Conservation (phyloP, 2,888 invertebrate species). For the Latrodectus elegans region DNA sequence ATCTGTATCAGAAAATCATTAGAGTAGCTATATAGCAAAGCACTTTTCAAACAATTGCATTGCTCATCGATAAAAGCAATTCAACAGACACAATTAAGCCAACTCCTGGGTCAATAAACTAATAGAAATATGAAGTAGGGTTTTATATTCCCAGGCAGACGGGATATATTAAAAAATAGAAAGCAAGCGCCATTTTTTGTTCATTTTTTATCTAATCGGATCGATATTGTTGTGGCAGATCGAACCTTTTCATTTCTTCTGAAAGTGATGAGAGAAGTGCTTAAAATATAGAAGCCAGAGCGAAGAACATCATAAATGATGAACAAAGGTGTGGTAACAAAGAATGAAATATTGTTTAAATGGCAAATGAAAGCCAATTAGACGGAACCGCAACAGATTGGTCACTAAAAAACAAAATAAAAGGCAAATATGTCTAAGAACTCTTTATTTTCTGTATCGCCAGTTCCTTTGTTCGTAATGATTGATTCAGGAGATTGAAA, state of each 20-base stretch:
- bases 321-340: not conserved
- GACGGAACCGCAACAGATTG: constrained; percentile 4
- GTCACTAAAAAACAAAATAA: constrained; percentile 1
- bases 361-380: constrained; percentile 43
- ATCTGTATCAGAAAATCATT: too few species aligned
- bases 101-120: not conserved
- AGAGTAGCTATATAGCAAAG: too few species aligned
- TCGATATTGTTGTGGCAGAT: not conserved
- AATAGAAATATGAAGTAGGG: not conserved
- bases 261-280: not conserved
- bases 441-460: constrained; percentile 20
- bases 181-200: not conserved
- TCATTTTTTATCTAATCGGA: not conserved
- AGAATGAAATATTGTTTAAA: constrained; percentile 22
- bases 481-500: constrained; percentile 32
- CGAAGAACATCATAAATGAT: not conserved
- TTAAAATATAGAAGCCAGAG: not conserved
- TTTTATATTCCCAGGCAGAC: not conserved
- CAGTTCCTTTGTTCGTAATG: constrained; percentile 8
- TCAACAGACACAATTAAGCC: not conserved
- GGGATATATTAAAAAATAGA: not conserved
- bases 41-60: too few species aligned
- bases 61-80: too few species aligned
- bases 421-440: constrained; percentile 6
- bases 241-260: not conserved